These are phyloP conservation scores for Hippopotamus amphibius DNA, from an alignment of 2,113 vertebrate genomes.

Conservation along the genomic window DNA sequence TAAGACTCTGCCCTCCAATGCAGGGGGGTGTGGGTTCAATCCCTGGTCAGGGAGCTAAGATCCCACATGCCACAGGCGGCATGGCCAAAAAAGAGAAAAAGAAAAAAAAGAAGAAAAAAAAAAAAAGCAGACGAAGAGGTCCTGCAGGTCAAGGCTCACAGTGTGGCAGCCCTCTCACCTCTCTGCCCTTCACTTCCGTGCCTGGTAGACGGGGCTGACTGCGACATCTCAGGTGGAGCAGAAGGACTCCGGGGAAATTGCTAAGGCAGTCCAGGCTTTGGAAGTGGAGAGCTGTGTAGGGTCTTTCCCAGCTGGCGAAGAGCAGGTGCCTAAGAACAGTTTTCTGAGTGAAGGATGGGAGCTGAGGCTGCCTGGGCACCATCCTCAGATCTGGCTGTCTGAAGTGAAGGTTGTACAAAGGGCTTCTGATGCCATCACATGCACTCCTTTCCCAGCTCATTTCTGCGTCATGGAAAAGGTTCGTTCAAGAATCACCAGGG, in stretches of 20 bases:
- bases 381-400: background rate
- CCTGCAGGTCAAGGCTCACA: background rate
- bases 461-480: background rate
- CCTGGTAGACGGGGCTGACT: background rate
- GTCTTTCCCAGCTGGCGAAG: background rate
- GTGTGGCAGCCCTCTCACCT: background rate
- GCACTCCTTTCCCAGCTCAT: background rate
- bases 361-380: background rate
- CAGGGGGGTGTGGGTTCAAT: too few relatives aligned
- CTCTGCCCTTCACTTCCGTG: background rate
- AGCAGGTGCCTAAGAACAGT: background rate
- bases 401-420: background rate
- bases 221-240: background rate
- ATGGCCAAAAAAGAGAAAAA: too few relatives aligned
- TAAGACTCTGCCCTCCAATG: too few relatives aligned
- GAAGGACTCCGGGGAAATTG: background rate
- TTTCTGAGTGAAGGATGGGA: background rate
- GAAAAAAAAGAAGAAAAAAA: background rate
- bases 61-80: too few relatives aligned
- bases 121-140: background rate
- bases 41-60: too few relatives aligned
- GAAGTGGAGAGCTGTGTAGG: background rate
- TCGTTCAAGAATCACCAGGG: background rate
- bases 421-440: background rate
- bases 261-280: background rate